These are phyloP conservation scores for Corydoras sp. DNA, from an alignment of 2,113 vertebrate species.

Conservation along the genomic window DNA sequence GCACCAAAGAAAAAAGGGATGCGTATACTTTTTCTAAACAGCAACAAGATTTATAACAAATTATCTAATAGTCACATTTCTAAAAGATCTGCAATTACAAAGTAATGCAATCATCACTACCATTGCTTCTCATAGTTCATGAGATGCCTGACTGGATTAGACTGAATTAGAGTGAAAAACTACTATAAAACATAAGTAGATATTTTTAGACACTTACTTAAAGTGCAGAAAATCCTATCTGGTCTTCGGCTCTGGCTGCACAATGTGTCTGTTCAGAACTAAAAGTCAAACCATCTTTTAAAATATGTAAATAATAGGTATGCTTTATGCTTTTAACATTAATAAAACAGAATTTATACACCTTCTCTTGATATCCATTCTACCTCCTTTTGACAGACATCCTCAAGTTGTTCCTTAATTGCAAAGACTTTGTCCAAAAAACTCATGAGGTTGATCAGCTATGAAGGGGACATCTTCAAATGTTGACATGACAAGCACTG, in stretches of 20 bases:
- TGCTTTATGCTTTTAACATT: too few relatives aligned
- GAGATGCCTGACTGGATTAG: too few relatives aligned
- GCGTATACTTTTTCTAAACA: too few relatives aligned
- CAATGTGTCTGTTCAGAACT: constrained; percentile 1
- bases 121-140: too few relatives aligned
- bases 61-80: too few relatives aligned
- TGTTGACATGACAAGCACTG: neutral
- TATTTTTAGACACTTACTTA: neutral
- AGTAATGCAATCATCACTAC: too few relatives aligned
- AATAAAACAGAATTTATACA: neutral
- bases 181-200: too few relatives aligned
- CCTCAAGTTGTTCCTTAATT: constrained; percentile 14
- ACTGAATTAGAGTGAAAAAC: too few relatives aligned
- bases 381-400: constrained; percentile 7
- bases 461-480: neutral
- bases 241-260: neutral
- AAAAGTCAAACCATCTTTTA: neutral
- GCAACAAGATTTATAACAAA: too few relatives aligned
- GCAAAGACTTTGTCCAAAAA: constrained; percentile 22
- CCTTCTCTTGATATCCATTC: constrained; percentile 6
- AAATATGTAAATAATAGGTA: too few relatives aligned
- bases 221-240: constrained; percentile 19
- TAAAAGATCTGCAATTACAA: too few relatives aligned
- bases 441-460: constrained; percentile 6
- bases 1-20: too few relatives aligned